These are phyloP conservation scores for Blastomussa wellsi DNA, from an alignment of 92 coral and sea anemone species.

Conservation along the genomic window DNA sequence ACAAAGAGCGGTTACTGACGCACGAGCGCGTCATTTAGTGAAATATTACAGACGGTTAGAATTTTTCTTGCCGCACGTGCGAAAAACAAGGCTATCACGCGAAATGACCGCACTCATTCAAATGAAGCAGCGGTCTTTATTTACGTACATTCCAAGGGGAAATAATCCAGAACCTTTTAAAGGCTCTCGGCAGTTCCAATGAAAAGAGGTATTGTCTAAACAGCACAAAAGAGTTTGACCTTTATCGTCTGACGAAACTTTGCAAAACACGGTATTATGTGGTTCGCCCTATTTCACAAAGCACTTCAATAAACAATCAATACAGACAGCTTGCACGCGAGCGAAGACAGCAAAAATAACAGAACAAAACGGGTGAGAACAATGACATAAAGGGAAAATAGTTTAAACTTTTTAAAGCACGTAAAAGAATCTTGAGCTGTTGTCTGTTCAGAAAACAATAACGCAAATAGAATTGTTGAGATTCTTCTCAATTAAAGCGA, in stretches of 20 bases:
- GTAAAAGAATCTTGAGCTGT: neutral
- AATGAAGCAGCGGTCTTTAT: neutral
- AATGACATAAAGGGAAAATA: neutral
- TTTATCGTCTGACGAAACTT: constrained; percentile 16
- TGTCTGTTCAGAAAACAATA: neutral
- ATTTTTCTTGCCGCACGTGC: constrained; percentile 7
- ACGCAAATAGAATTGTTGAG: neutral
- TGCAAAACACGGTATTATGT: neutral
- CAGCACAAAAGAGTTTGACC: constrained; percentile 25
- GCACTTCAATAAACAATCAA: constrained; percentile 1
- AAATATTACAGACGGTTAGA: neutral
- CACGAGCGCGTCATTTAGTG: neutral
- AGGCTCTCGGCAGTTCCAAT: neutral
- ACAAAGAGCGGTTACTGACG: constrained; percentile 1
- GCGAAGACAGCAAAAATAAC: neutral
- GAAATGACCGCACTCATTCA: neutral
- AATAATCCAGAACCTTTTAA: neutral
- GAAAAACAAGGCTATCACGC: neutral
- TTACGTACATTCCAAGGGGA: neutral
- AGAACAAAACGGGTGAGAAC: neutral
- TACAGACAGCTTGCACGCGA: neutral
- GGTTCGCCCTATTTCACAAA: neutral
- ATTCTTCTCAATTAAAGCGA: too few species aligned
- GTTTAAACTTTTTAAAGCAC: neutral
- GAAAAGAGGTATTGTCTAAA: constrained; percentile 35